A percentile compares a stretch with the other conserved stretches of the same genome.
These are phyloP conservation scores for Odontesthes bonariensis DNA, from an alignment of 2,113 vertebrate species.

Conservation along the genomic window DNA sequence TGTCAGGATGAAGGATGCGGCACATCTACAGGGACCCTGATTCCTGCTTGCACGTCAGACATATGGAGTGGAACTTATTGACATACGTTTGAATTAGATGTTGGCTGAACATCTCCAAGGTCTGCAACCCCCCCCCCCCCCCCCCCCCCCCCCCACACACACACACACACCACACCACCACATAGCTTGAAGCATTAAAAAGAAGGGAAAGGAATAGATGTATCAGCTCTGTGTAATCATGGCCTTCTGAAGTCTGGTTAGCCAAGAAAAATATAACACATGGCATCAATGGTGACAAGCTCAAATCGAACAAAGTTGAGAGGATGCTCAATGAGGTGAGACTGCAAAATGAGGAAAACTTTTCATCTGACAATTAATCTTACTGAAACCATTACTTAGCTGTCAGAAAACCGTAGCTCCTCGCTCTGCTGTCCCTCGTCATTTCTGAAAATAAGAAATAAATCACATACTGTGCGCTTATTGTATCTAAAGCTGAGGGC, in stretches of 20 bases:
- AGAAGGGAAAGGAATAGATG: conserved; percentile 7
- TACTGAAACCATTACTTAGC: conserved; percentile 30
- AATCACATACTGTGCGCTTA: conserved; percentile 69
- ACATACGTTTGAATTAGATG: conserved; percentile 42
- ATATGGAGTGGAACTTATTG: conserved; percentile 43
- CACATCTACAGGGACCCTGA: conserved; percentile 35
- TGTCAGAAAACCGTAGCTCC: conserved; percentile 46
- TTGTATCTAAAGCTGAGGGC: conserved; percentile 61
- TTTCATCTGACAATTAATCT: neutral
- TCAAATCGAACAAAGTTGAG: conserved; percentile 6
- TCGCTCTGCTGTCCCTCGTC: conserved; percentile 36
- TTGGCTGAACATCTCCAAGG: conserved; percentile 32
- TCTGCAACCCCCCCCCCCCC: neutral
- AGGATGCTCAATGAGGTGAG: conserved; percentile 16
- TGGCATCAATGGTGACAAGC: neutral
- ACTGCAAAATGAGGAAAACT: conserved; percentile 8
- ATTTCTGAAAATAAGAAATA: conserved; percentile 12
- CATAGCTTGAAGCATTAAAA: conserved; percentile 7
- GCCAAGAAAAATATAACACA: conserved; percentile 16
- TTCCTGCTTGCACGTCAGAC: conserved; percentile 57
- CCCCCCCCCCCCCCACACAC: neutral
- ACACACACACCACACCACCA: neutral
- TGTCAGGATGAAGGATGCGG: conserved; percentile 56
- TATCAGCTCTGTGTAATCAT: conserved; percentile 8
- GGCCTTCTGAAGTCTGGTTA: conserved; percentile 13